Conservation (phyloP, 2,113 vertebrate species). For the Toxotes chatareus region DNA sequence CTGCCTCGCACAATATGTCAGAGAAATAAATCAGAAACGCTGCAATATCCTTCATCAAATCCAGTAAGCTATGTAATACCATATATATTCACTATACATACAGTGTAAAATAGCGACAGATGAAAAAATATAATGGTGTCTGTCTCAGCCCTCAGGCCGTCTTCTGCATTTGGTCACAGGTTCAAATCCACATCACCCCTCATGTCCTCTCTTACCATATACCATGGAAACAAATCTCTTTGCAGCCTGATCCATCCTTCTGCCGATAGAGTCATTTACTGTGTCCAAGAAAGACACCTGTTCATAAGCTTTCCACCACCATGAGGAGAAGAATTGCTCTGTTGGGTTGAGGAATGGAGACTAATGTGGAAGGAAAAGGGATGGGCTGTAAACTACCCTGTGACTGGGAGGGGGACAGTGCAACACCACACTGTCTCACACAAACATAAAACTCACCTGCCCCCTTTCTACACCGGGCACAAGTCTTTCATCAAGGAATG, state of each 20-base stretch:
- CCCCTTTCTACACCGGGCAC: too few species aligned
- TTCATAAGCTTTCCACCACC: not conserved
- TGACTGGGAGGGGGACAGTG: not conserved
- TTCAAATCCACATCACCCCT: not conserved
- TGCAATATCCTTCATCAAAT: not conserved
- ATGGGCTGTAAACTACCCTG: not conserved
- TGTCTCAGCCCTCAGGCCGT: not conserved
- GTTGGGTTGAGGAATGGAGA: not conserved
- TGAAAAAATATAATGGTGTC: not conserved
- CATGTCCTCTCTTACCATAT: not conserved
- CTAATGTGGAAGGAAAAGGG: not conserved
- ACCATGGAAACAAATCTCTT: not conserved
- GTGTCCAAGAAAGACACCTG: not conserved
- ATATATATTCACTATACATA: not conserved
- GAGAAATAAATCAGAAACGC: not conserved
- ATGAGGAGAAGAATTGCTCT: not conserved
- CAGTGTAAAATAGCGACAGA: not conserved
- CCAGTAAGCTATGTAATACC: not conserved
- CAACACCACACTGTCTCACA: too few species aligned
- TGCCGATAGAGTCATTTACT: not conserved
- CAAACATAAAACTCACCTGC: not conserved
- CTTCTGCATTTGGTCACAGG: not conserved
- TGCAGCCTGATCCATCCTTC: not conserved
- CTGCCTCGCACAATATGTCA: not conserved
- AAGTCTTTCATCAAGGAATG: not conserved